Base-by-base conservation (phyloP, 2,113 vertebrate species). In the Nettapus auritus region DNA sequence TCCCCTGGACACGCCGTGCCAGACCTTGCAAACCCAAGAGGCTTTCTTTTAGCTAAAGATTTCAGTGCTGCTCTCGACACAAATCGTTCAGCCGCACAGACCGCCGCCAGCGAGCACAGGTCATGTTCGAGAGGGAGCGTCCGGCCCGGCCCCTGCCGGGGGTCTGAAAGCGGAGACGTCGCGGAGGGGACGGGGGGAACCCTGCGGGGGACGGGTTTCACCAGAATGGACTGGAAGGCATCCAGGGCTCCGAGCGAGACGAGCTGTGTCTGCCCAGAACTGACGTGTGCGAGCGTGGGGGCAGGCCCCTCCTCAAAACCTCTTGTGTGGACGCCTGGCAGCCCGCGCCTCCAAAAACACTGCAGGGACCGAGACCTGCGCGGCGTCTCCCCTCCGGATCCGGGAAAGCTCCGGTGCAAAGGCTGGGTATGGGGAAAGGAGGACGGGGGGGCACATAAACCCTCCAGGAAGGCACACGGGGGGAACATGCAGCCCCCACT, bases 261-360 rank as follows among this genome's bases (percentile, higher is more conserved):
- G 6, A 73, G 25, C 59, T 3, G 38, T 17, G 59, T 62, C 73
- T 55, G 38, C 55, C 68, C 34, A 60, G 34, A 36, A 25, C 25
- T 2, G 36, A 6, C 29, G 57, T 29, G 26, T 8, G 34, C 11
- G 23, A 26, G 26, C 10, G 3, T 0, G 33, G 18, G 46, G 53
- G 26, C 25, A 81, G 7, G 34, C 29, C 62, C 57, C 67, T 9
- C 57, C 2, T 50, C 56, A 3, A 48, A 85, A n/a, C 36, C 25
- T 20, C 3, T 26, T 50, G 6, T 1, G 25, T 1, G 21, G 40
- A 31, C 0, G 1, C 21, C 0, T 16, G 36, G 20, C 81, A 19
- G 5, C 63, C 48, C 9, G 28, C 1, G 7, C 48, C 57, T 29
- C 29, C 13, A 10, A 8, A 40, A 5, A 5, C 28, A 33, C 0